These are phyloP conservation scores for Samia ricini DNA, from an alignment of 1,140 invertebrate species.

Conservation along the genomic window DNA sequence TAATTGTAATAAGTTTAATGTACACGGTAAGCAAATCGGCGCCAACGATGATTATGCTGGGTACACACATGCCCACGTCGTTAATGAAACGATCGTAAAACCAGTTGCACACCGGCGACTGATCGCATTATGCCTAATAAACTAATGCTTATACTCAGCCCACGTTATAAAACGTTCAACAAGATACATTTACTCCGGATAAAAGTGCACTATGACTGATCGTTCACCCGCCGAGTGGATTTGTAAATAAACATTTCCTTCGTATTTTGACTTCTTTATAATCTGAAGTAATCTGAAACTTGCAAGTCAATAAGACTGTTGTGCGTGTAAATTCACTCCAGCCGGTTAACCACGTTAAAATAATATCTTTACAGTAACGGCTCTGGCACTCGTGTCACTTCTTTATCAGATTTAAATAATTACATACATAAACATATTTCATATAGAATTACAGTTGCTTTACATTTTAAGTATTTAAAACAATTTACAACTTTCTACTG, in stretches of 20 bases:
- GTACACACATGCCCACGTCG: constrained; percentile 25
- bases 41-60: constrained; percentile 28
- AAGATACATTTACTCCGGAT: constrained; percentile 15
- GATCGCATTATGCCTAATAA: constrained; percentile 26
- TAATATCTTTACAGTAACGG: not conserved
- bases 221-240: constrained; percentile 6
- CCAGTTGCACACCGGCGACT: constrained; percentile 12
- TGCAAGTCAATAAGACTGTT: constrained; percentile 10
- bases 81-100: constrained; percentile 32
- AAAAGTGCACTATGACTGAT: constrained; percentile 14
- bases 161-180: constrained; percentile 18
- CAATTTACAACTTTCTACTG: too few species aligned
- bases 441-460: not conserved
- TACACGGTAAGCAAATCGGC: constrained; percentile 10
- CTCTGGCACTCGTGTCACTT: not conserved
- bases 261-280: constrained; percentile 17
- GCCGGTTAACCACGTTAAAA: constrained; percentile 3
- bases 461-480: not conserved
- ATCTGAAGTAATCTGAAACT: constrained; percentile 19
- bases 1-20: not conserved
- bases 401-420: not conserved
- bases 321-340: not conserved
- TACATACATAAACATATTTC: not conserved
- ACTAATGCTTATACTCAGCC: constrained; percentile 12
- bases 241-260: constrained; percentile 19